Evolutionary conservation across 2,888 invertebrate genomes (phyloP).

Genomic region (Hyposoter dolosus): DNA sequence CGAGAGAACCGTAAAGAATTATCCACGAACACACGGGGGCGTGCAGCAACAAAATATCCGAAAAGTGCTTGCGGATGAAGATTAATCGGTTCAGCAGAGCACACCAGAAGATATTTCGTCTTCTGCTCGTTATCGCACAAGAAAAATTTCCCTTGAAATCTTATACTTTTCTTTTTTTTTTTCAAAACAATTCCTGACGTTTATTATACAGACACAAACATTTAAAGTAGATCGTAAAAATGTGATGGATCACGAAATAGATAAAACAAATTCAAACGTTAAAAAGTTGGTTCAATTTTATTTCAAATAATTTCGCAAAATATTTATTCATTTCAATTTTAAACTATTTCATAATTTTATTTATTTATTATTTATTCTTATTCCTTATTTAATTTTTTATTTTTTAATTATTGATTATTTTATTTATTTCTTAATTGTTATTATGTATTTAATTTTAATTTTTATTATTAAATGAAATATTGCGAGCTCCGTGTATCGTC

Average conservation of each 20-base stretch:
- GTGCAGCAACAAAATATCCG: constrained; percentile 40
- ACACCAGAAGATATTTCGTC: constrained; percentile 24
- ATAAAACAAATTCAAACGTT: background rate
- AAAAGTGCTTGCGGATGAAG: constrained; percentile 63
- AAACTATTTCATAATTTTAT: too few species aligned
- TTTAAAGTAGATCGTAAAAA: background rate
- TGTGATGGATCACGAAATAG: background rate
- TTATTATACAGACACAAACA: background rate
- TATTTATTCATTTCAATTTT: background rate
- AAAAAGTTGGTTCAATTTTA: background rate
- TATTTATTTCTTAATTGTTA: too few species aligned
- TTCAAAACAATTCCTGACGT: background rate
- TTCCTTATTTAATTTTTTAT: too few species aligned
- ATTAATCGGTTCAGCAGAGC: constrained; percentile 63
- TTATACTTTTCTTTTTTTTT: constrained; percentile 17
- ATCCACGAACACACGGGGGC: constrained; percentile 27
- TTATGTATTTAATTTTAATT: too few species aligned
- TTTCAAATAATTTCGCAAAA: background rate
- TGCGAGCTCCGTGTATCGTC: too few species aligned
- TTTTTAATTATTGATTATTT: too few species aligned
- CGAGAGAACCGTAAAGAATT: constrained; percentile 44
- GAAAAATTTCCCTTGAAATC: constrained; percentile 44
- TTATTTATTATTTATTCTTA: too few species aligned
- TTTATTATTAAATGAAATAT: too few species aligned
- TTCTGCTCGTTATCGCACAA: constrained; percentile 44